phyloP scores from a whole-genome alignment of 2,797 vertebrate genomes.

The Syncerus caffer region DNA sequence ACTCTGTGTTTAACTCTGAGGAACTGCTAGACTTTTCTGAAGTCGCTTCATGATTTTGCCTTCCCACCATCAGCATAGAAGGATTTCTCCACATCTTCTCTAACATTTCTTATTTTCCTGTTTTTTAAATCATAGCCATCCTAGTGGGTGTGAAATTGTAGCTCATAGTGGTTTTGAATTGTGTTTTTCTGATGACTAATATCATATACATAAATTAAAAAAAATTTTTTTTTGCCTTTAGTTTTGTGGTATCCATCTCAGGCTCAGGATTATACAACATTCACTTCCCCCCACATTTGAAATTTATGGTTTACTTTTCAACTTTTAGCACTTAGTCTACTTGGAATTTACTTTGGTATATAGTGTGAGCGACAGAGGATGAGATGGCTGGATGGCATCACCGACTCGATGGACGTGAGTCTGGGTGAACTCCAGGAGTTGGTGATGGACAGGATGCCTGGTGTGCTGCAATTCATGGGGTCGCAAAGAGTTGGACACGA shows the following conservation, averaged over 20 bases:
- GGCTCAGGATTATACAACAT: neutral
- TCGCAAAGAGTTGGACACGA: no score
- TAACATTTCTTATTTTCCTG: neutral
- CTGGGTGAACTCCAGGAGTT: no score
- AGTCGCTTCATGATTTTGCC: neutral
- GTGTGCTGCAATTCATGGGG: no score
- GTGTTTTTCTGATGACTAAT: conserved; percentile 4
- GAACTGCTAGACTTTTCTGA: neutral
- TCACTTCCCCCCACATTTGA: neutral
- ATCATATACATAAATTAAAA: neutral
- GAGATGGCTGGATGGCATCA: no score
- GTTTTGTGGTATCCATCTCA: neutral
- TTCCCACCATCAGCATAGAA: neutral
- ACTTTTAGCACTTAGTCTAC: neutral
- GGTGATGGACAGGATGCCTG: no score
- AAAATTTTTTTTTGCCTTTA: neutral
- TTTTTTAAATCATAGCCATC: neutral
- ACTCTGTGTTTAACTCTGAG: neutral
- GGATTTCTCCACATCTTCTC: neutral
- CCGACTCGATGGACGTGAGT: no score
- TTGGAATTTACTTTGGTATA: neutral
- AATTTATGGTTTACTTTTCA: neutral
- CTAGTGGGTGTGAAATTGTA: neutral
- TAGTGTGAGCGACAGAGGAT: no score
- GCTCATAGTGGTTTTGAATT: neutral